Base-by-base conservation (phyloP, 2,113 vertebrate genomes). In the Poicephalus meyeri region DNA sequence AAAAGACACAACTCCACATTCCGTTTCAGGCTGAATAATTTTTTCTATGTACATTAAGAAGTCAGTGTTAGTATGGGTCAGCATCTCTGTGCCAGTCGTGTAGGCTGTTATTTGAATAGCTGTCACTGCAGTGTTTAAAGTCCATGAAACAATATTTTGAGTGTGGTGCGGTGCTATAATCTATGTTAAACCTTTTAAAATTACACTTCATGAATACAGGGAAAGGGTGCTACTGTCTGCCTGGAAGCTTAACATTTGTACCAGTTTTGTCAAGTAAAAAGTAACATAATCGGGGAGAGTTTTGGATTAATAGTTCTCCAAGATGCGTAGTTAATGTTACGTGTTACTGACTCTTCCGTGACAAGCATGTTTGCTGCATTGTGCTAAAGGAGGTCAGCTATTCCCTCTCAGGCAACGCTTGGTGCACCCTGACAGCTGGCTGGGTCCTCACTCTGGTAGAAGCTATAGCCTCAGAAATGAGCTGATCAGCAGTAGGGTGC, bases 341-440 rank as follows among this genome's bases (percentile, higher is more conserved):
- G 1, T 11, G 6, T 53, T 81, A 49, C 47, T 35, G 18, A 13
- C 35, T 56, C 21, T 60, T 47, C 26, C 35, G 31, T 20, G 29
- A 18, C 4, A 3, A n/a, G 44, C 2, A 5, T 0, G 0, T 60
- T 88, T 61, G 58, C 44, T 42, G 42, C 46, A 10, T 18, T 80
- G 41, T 58, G 53, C 63, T 83, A 1, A 35, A 68, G 56, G 55
- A 76, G 37, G 31, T 63, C 28, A 44, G 39, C 8, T 83, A 44
- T 41, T 88, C 33, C 18, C 21, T 86, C 42, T 20, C 20, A 66
- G 44, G 25, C 11, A 50, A 1, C 15, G 3, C 42, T 64, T 72
- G 28, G 52, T 68, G 9, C 33, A n/a, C 11, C 18, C 71, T 80
- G 6, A 4, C 29, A 76, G 19, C 70, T 81, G 79, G 13, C 64